Evolutionary conservation across 2,113 vertebrate species (phyloP).

Genomic region (Chinchilla lanigera): DNA sequence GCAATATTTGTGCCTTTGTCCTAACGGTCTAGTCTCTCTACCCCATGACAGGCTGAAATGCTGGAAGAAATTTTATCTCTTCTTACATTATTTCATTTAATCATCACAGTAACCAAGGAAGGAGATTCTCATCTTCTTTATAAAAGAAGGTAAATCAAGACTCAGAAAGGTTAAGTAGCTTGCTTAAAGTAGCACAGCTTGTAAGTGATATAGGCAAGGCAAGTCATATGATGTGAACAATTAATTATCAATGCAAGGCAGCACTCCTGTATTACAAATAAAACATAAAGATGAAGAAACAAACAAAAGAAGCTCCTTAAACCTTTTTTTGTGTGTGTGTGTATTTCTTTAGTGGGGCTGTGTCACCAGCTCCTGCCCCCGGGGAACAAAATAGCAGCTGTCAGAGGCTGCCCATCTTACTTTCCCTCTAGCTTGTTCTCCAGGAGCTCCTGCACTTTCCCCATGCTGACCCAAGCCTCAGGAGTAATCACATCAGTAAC

Average conservation of each 20-base stretch:
- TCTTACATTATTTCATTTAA: background rate
- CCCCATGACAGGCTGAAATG: background rate
- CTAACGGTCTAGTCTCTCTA: background rate
- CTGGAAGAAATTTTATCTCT: background rate
- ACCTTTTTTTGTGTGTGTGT: background rate
- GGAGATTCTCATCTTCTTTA: background rate
- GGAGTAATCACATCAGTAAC: conserved; percentile 81
- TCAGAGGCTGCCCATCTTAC: conserved; percentile 67
- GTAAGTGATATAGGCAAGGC: background rate
- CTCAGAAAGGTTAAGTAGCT: background rate
- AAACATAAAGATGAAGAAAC: conserved; percentile 63
- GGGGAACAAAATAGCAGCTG: conserved; percentile 55
- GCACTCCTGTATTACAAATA: conserved; percentile 13
- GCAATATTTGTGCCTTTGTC: background rate
- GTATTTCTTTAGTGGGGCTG: background rate
- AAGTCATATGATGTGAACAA: background rate
- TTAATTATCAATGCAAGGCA: background rate
- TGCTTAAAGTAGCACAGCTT: background rate
- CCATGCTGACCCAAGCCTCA: conserved; percentile 59
- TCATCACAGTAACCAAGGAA: background rate
- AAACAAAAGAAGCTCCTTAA: conserved; percentile 62
- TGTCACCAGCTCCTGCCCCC: conserved; percentile 28
- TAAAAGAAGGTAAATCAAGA: background rate
- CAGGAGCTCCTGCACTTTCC: conserved; percentile 57
- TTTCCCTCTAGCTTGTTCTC: conserved; percentile 48